Percentiles rank a stretch among this genome's conserved stretches.
phyloP scores from a whole-genome alignment of 2,888 invertebrate species.

The Thera obeliscata region DNA sequence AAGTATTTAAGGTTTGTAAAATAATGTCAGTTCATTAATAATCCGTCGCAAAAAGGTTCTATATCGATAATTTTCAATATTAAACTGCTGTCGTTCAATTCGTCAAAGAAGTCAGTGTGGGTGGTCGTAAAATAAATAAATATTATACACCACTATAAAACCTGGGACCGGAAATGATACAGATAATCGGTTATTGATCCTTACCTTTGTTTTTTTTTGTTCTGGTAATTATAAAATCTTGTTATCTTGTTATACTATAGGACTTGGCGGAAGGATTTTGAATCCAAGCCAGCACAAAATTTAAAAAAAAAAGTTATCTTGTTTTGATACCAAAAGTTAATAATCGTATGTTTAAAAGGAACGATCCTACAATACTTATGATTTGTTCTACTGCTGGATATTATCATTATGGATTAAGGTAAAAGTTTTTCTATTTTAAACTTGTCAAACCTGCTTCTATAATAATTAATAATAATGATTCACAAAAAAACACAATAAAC shows the following conservation, averaged over 20 bases:
- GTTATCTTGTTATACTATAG: too few species aligned
- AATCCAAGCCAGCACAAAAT: too few species aligned
- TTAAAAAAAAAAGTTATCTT: too few species aligned
- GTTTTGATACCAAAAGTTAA: neutral
- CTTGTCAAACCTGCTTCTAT: too few species aligned
- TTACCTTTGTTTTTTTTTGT: neutral
- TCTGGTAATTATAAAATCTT: constrained; percentile 6
- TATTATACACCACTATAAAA: neutral
- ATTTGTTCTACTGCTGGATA: too few species aligned
- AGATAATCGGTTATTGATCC: constrained; percentile 26
- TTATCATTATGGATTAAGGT: too few species aligned
- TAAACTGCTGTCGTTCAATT: constrained; percentile 10
- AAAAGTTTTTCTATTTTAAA: too few species aligned
- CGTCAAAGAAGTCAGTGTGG: constrained; percentile 19
- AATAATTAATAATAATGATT: too few species aligned
- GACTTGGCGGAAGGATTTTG: too few species aligned
- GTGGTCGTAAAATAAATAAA: constrained; percentile 20
- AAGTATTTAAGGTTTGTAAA: neutral
- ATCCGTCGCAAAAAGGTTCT: constrained; percentile 20
- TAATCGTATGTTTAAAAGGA: too few species aligned
- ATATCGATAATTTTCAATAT: constrained; percentile 13
- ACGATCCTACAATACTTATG: too few species aligned
- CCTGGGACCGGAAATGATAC: constrained; percentile 15
- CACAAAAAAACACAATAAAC: too few species aligned
- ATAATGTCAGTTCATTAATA: constrained; percentile 12